A percentile compares a stretch with the other conserved stretches of the same genome.
phyloP scores from a whole-genome alignment of 2,113 vertebrate genomes.

The Beaufortia kweichowensis region DNA sequence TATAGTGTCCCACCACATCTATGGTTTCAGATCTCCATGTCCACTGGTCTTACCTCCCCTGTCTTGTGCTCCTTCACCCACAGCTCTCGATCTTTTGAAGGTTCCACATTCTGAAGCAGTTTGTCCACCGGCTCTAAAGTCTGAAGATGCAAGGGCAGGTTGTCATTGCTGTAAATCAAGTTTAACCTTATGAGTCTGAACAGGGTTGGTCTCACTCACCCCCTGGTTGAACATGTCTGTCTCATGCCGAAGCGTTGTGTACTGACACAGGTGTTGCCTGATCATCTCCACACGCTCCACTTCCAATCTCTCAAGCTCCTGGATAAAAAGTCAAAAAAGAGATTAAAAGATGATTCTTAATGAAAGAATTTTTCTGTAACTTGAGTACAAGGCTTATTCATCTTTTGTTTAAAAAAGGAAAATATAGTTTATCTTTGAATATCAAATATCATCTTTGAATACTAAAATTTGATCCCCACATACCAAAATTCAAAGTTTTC shows the following conservation, averaged over 20 bases:
- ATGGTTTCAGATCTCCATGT: constrained; percentile 88
- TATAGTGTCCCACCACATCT: background rate
- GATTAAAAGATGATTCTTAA: background rate
- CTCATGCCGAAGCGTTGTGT: constrained; percentile 94
- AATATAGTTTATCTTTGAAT: no score
- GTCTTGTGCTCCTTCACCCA: constrained; percentile 98
- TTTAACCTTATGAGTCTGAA: no score
- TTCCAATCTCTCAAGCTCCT: constrained; percentile 96
- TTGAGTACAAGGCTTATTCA: no score
- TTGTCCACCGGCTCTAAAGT: constrained; percentile 97
- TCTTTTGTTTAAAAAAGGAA: no score
- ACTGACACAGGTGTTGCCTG: constrained; percentile 92
- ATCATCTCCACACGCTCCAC: constrained; percentile 96
- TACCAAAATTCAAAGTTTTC: no score
- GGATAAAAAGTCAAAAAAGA: background rate
- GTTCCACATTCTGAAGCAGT: constrained; percentile 92
- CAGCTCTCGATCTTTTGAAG: constrained; percentile 89
- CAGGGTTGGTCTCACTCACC: constrained; percentile 73
- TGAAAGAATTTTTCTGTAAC: no score
- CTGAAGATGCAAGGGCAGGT: constrained; percentile 69
- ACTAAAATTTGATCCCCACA: no score
- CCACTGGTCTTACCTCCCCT: constrained; percentile 88
- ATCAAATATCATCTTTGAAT: no score
- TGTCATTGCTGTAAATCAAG: no score
- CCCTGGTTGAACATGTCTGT: constrained; percentile 99